phyloP scores from a whole-genome alignment of 2,888 invertebrate genomes.

The Dasysyrphus tricinctus region DNA sequence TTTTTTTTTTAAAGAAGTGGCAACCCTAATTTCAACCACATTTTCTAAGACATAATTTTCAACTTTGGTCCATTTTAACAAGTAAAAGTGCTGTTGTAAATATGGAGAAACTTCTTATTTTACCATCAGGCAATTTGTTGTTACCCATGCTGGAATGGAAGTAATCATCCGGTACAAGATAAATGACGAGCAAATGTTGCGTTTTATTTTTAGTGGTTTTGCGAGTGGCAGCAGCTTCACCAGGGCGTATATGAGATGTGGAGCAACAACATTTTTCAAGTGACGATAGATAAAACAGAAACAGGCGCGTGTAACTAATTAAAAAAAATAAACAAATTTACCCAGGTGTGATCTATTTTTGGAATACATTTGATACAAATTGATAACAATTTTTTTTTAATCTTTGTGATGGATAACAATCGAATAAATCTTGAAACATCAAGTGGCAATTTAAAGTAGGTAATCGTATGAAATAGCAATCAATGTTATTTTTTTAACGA shows the following conservation, averaged over 20 bases:
- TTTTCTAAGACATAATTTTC: not conserved
- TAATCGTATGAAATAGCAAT: not conserved
- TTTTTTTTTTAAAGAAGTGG: not conserved
- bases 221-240: constrained; percentile 1
- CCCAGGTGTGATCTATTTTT: constrained; percentile 10
- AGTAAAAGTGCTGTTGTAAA: constrained; percentile 9
- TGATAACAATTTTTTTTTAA: not conserved
- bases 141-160: constrained; percentile 24
- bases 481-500: not conserved
- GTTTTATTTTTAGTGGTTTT: constrained; percentile 24
- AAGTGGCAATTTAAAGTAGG: not conserved
- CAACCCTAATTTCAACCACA: not conserved
- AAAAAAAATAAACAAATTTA: constrained; percentile 3
- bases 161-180: constrained; percentile 30
- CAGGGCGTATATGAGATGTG: not conserved
- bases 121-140: constrained; percentile 26
- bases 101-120: constrained; percentile 16
- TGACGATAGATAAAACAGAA: not conserved
- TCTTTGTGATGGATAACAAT: not conserved
- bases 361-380: not conserved
- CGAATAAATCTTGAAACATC: not conserved
- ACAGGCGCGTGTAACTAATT: not conserved
- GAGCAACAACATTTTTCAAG: not conserved
- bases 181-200: constrained; percentile 6
- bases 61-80: constrained; percentile 1